Conservation (phyloP, 2,113 vertebrate genomes). For the Siniperca chuatsi region DNA sequence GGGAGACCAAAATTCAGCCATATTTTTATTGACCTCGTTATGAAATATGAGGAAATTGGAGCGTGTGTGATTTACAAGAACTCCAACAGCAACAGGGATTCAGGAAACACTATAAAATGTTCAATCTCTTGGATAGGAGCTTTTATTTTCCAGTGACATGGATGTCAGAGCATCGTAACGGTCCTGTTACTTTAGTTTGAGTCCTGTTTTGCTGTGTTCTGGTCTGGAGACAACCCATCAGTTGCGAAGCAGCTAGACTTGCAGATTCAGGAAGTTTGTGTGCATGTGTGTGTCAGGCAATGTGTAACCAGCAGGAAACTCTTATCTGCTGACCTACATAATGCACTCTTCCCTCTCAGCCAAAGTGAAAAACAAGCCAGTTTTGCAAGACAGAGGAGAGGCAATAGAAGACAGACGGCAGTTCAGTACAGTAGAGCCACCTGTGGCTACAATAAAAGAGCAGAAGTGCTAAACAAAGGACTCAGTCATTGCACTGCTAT, state of each 20-base stretch:
- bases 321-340: slow-evolving; percentile 83
- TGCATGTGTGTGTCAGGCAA: slow-evolving; percentile 54
- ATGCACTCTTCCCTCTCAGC: slow-evolving; percentile 69
- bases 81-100: not conserved
- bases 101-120: not conserved
- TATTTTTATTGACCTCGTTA: not conserved
- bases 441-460: slow-evolving; percentile 65
- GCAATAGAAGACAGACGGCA: slow-evolving; percentile 22
- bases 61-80: not conserved
- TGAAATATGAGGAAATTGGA: not conserved
- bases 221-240: slow-evolving; percentile 25
- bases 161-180: not conserved
- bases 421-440: slow-evolving; percentile 51
- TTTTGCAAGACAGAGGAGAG: slow-evolving; percentile 59
- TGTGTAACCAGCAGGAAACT: slow-evolving; percentile 80
- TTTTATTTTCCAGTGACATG: not conserved
- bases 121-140: not conserved
- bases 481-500: slow-evolving; percentile 47
- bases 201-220: not conserved
- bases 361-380: slow-evolving; percentile 61
- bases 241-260: slow-evolving; percentile 38
- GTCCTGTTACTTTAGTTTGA: not conserved
- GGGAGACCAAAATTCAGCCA: not conserved
- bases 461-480: slow-evolving; percentile 61
- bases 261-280: slow-evolving; percentile 65